These are phyloP conservation scores for Andricus grossulariae DNA, from an alignment of 1,140 invertebrate genomes.

Conservation along the genomic window DNA sequence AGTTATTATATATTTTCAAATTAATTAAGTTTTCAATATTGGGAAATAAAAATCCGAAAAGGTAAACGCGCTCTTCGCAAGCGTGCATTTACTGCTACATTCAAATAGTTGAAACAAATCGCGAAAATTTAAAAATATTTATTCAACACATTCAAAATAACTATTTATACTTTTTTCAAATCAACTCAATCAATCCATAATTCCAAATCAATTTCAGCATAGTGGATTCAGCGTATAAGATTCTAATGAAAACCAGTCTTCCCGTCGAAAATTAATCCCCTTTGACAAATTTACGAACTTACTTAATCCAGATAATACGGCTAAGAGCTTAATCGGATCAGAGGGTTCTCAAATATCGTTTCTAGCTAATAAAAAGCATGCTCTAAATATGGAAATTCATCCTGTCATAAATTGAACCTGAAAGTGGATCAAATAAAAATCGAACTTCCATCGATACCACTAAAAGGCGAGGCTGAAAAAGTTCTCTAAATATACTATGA, in stretches of 20 bases:
- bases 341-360: slow-evolving; percentile 25
- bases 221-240: not conserved
- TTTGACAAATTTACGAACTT: slow-evolving; percentile 6
- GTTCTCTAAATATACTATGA: not conserved
- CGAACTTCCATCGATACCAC: not conserved
- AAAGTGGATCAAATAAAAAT: not conserved
- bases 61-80: too few species aligned
- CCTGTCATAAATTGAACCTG: not conserved
- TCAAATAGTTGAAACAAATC: too few species aligned
- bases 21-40: too few species aligned
- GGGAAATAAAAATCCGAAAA: too few species aligned
- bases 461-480: not conserved
- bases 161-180: not conserved
- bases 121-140: too few species aligned
- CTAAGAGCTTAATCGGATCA: slow-evolving; percentile 15
- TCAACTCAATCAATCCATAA: not conserved
- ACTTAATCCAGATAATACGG: not conserved
- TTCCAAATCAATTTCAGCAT: slow-evolving; percentile 5
- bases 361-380: not conserved
- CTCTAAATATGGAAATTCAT: slow-evolving; percentile 4
- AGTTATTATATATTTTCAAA: too few species aligned
- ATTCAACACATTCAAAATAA: too few species aligned
- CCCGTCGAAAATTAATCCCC: not conserved
- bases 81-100: too few species aligned
- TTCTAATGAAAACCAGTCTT: not conserved